A percentile compares a stretch with the other conserved stretches of the same genome.
Conservation (phyloP, 2,888 invertebrate species). For the Meteorus cinctellus region DNA sequence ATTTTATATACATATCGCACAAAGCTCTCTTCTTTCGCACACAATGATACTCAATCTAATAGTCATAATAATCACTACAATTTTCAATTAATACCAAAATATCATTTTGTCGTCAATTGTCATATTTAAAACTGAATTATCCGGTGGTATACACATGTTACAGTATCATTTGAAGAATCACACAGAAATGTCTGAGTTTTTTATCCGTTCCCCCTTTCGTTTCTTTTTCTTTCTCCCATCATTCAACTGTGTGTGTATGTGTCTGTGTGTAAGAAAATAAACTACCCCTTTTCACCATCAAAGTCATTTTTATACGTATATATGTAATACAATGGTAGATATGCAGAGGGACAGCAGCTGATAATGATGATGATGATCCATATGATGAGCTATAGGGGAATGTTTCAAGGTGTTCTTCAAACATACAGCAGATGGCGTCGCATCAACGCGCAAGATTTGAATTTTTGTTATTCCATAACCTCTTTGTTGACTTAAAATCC, state of each 20-base stretch:
- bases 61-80: not conserved
- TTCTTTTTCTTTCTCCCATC: not conserved
- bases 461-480: not conserved
- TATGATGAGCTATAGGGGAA: not conserved
- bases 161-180: not conserved
- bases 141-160: not conserved
- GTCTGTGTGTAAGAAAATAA: constrained; percentile 6
- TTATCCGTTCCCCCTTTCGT: not conserved
- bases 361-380: not conserved
- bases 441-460: not conserved
- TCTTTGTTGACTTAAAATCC: too few species aligned
- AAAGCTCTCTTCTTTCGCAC: not conserved
- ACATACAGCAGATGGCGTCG: not conserved
- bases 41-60: not conserved
- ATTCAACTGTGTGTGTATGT: too few species aligned
- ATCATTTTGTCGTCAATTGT: not conserved
- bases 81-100: not conserved
- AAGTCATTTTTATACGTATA: constrained; percentile 4
- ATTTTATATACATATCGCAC: not conserved
- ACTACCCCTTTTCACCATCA: not conserved
- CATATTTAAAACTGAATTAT: not conserved
- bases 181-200: not conserved
- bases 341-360: constrained; percentile 2
- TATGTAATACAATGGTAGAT: not conserved
- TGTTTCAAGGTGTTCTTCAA: not conserved